Evolutionary conservation across 1,140 invertebrate species (phyloP), one percentile per base, ranked within the genome.

Genomic region (Drosophila biarmipes): DNA sequence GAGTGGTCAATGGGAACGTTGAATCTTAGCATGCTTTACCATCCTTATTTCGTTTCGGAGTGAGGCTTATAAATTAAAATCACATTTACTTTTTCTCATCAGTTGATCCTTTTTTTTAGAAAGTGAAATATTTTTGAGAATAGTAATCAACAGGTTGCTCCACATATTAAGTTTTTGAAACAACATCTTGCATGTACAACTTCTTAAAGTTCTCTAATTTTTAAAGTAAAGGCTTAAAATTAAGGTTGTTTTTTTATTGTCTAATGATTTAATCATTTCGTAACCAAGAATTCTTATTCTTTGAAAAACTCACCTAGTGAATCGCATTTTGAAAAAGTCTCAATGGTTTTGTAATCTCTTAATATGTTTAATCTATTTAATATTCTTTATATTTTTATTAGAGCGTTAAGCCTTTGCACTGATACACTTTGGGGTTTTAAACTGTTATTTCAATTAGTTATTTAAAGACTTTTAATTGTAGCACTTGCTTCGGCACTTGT

Each of bases 301-400:
- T 42, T 42, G 0, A 17, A 42, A 45, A 45, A 42, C 82, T 81
- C 59, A 86, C 82, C 57, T 87, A 63, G 84, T 87, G 38, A 75
- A 87, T 66, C 84, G 64, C 84, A 87, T 87, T 66, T 75, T 86
- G 21, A 51, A 42, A n/a, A 8, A 21, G 2, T 34, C 37, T 14
- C 27, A 6, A 2, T 14, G 8, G 8, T 29, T 46, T 40, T 34
- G n/a, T 51, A 7, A 34, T 46, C 15, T n/a, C 10, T 45, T 34
- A n/a, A 46, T 19, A 2, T n/a, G 21, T n/a, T n/a, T 27, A n/a
- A 29, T 10, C 4, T 19, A 3, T 8, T 40, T 1, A 8, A 40
- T 40, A 17, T 10, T 17, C 15, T 15, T 4, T 8, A 42, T 42
- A 17, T 19, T 12, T 21, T 61, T 4, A 11, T 15, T 34, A 12